Evolutionary conservation across 2,113 vertebrate species (phyloP).

Genomic region (Amphilophus citrinellus): DNA sequence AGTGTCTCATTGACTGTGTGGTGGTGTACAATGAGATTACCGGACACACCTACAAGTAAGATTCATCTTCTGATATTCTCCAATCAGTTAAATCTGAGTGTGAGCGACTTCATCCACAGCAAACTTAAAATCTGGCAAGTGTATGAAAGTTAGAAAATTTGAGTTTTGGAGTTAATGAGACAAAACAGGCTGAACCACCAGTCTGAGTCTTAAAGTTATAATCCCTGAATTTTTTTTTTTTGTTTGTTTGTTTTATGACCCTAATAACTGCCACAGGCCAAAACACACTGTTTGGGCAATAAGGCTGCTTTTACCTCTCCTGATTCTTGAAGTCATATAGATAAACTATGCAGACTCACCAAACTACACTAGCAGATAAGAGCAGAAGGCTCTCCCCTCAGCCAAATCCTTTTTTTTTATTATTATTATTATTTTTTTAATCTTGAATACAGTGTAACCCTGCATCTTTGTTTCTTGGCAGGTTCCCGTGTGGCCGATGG

Average conservation of each 20-base stretch:
- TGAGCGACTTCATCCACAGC: not conserved
- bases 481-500: conserved; percentile 94
- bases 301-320: too few species aligned
- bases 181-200: too few species aligned
- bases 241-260: not conserved
- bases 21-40: conserved; percentile 98
- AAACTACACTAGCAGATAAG: not conserved
- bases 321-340: too few species aligned
- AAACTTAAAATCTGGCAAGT: not conserved
- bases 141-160: not conserved
- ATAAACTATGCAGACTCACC: not conserved
- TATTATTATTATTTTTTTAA: not conserved
- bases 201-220: not conserved
- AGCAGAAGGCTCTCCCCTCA: not conserved
- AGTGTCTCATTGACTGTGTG: conserved; percentile 98
- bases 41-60: conserved; percentile 96
- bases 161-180: not conserved
- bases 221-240: not conserved
- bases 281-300: too few species aligned
- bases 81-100: not conserved
- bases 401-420: not conserved
- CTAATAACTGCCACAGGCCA: not conserved
- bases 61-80: not conserved
- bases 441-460: not conserved
- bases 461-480: conserved; percentile 51